Evolutionary conservation across 1,140 invertebrate genomes (phyloP).

Genomic region (Cyphomyrmex costatus): DNA sequence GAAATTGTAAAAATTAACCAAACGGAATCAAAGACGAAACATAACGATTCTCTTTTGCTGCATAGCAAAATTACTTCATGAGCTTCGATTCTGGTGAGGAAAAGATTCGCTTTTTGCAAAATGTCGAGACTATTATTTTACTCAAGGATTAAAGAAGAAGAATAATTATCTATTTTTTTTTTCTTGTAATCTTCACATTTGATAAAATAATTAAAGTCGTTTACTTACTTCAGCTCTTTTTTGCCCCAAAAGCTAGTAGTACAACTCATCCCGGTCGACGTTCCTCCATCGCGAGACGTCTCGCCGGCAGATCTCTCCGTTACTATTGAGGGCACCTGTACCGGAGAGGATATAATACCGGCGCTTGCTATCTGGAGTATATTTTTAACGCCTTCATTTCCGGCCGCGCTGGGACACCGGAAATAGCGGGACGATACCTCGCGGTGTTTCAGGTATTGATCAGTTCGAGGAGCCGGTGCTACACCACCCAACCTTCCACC

Average conservation of each 20-base stretch:
- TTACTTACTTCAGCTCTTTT: neutral
- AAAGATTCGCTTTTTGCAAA: neutral
- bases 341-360: slow-evolving; percentile 72
- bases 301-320: slow-evolving; percentile 32
- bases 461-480: slow-evolving; percentile 82
- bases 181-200: neutral
- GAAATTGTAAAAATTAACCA: neutral
- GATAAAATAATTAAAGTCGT: neutral
- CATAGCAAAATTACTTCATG: neutral
- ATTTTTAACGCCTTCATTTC: slow-evolving; percentile 86
- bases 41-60: neutral
- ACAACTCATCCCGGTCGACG: neutral
- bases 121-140: neutral
- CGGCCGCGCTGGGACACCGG: slow-evolving; percentile 83
- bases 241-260: neutral
- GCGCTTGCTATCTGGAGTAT: slow-evolving; percentile 73
- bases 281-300: slow-evolving; percentile 36
- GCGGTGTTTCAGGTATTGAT: slow-evolving; percentile 87
- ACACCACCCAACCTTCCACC: slow-evolving; percentile 66
- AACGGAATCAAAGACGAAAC: neutral
- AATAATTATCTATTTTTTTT: neutral
- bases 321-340: slow-evolving; percentile 67
- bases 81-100: neutral
- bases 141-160: neutral
- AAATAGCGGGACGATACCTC: slow-evolving; percentile 86